Conservation (phyloP, 2,797 vertebrate genomes). For the Microctenopoma steveboyesi region DNA sequence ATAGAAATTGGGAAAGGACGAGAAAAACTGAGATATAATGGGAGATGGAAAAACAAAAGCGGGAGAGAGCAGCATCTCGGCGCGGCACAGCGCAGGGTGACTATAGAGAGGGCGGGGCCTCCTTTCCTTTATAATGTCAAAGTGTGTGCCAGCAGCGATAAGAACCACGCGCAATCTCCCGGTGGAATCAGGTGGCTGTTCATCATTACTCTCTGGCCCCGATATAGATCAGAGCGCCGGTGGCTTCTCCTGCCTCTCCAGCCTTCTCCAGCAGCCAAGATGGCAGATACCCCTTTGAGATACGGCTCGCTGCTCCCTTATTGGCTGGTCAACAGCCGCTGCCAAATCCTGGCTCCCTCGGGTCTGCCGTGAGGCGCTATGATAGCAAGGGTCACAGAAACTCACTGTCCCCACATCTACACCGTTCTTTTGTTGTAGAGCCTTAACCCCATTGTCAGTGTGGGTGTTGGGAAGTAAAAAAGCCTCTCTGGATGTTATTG, state of each 20-base stretch:
- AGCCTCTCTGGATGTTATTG: slow-evolving; percentile 76
- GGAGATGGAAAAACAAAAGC: slow-evolving; percentile 43
- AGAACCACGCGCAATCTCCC: slow-evolving; percentile 74
- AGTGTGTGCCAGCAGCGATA: slow-evolving; percentile 76
- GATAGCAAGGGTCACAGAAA: slow-evolving; percentile 68
- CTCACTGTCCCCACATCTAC: slow-evolving; percentile 65
- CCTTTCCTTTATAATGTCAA: slow-evolving; percentile 72
- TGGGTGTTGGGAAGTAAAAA: slow-evolving; percentile 66
- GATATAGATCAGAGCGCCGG: slow-evolving; percentile 77
- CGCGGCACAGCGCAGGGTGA: slow-evolving; percentile 20
- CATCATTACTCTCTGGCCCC: slow-evolving; percentile 76
- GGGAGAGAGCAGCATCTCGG: slow-evolving; percentile 19
- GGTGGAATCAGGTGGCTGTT: slow-evolving; percentile 70
- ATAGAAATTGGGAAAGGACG: slow-evolving; percentile 16
- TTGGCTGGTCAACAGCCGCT: slow-evolving; percentile 77
- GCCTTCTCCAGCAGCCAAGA: slow-evolving; percentile 68
- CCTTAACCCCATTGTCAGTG: slow-evolving; percentile 69
- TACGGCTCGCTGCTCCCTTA: slow-evolving; percentile 71
- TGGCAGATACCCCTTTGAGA: slow-evolving; percentile 76
- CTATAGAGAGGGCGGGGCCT: slow-evolving; percentile 56
- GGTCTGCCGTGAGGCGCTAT: slow-evolving; percentile 49
- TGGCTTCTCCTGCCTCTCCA: slow-evolving; percentile 64
- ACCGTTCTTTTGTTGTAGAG: slow-evolving; percentile 69
- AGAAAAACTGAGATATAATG: slow-evolving; percentile 20
- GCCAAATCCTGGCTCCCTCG: slow-evolving; percentile 66